These are phyloP conservation scores for Hydropotes inermis DNA, from an alignment of 2,113 vertebrate genomes.

Conservation along the genomic window DNA sequence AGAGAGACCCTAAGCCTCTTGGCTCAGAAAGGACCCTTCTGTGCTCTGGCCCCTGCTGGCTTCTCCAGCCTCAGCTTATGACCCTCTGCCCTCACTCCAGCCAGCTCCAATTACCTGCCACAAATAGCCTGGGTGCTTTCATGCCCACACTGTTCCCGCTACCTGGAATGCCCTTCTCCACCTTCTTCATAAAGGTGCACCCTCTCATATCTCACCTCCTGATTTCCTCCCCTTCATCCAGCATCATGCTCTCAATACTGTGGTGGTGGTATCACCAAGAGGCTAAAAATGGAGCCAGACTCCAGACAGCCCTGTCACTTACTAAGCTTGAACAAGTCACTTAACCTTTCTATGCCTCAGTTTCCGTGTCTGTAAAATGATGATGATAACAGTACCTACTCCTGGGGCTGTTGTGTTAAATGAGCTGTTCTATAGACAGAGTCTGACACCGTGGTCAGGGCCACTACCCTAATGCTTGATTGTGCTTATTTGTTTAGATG, in stretches of 20 bases:
- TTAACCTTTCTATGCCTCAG: neutral
- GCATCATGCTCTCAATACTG: neutral
- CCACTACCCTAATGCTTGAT: neutral
- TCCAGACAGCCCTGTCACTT: neutral
- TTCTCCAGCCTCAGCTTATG: neutral
- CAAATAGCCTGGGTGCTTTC: constrained; percentile 1
- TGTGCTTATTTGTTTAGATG: neutral
- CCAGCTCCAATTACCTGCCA: constrained; percentile 10
- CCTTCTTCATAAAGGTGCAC: neutral
- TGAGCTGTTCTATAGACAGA: neutral
- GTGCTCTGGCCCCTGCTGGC: neutral
- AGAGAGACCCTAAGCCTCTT: neutral
- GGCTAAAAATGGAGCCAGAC: neutral
- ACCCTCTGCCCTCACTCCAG: neutral
- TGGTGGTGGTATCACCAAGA: no score
- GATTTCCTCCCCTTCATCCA: neutral
- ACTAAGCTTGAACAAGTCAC: neutral
- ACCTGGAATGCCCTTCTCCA: neutral
- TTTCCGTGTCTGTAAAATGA: neutral
- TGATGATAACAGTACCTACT: neutral
- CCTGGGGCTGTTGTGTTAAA: neutral
- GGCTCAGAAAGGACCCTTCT: neutral
- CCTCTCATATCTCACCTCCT: neutral
- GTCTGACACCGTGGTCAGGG: neutral
- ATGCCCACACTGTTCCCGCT: neutral